Percentiles rank a stretch among this genome's conserved stretches.
Evolutionary conservation across 2,113 vertebrate species (phyloP).

Genomic region (Lathamus discolor): DNA sequence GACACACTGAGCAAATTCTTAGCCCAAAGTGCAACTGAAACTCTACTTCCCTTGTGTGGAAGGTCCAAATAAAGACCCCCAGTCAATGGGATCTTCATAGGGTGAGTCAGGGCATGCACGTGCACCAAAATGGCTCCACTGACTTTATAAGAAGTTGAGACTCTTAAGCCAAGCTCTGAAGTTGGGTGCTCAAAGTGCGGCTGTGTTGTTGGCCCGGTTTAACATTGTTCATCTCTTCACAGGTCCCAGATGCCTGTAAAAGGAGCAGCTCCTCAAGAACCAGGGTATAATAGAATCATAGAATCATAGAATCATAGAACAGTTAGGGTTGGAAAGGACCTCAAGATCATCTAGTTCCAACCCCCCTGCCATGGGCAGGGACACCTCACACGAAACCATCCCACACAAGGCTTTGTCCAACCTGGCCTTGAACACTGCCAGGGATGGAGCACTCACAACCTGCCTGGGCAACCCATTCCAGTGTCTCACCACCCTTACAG

Average conservation of each 20-base stretch:
- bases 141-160: neutral
- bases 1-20: neutral
- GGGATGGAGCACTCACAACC: no score
- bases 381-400: no score
- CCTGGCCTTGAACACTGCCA: no score
- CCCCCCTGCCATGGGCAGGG: no score
- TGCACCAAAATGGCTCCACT: neutral
- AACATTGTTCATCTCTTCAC: neutral
- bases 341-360: no score
- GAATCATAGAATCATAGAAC: no score
- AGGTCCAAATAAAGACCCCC: neutral
- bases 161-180: neutral
- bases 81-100: neutral
- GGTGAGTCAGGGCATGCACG: neutral
- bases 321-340: no score
- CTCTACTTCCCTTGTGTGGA: neutral
- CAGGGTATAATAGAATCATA: neutral
- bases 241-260: neutral
- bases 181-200: neutral
- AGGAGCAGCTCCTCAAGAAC: neutral
- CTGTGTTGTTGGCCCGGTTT: neutral
- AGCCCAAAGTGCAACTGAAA: neutral
- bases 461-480: no score
- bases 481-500: no score
- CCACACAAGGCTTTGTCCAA: no score